phyloP scores from a whole-genome alignment of 2,797 vertebrate species.

The Hylomyscus alleni region DNA sequence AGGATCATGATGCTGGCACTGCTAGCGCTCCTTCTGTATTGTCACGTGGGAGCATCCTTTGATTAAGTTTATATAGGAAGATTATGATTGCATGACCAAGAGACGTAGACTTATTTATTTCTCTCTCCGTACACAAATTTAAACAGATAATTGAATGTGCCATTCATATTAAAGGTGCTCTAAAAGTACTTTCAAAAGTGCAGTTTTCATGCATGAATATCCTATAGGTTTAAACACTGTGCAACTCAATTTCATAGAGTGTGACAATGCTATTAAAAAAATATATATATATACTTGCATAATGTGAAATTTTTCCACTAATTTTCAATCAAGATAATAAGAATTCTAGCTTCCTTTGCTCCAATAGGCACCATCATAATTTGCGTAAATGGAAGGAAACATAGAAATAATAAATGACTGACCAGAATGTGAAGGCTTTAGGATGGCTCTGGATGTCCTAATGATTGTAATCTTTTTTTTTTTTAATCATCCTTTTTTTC shows the following conservation, averaged over 20 bases:
- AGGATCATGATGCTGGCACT: not conserved
- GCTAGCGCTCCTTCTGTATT: not conserved
- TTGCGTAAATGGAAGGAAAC: not conserved
- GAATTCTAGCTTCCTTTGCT: not conserved
- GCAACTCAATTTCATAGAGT: not conserved
- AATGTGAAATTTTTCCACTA: not conserved
- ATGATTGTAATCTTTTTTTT: not conserved
- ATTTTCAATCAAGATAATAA: not conserved
- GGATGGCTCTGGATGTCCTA: not conserved
- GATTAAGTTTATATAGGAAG: slow-evolving; percentile 64
- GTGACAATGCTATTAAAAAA: not conserved
- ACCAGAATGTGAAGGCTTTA: not conserved
- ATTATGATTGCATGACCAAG: slow-evolving; percentile 22
- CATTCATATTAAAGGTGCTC: slow-evolving; percentile 76
- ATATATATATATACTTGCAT: not conserved
- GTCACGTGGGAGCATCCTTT: slow-evolving; percentile 62
- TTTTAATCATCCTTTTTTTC: not conserved
- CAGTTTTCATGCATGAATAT: slow-evolving; percentile 53
- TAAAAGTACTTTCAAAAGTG: slow-evolving; percentile 70
- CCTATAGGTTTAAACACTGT: slow-evolving; percentile 66
- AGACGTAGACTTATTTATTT: slow-evolving; percentile 58
- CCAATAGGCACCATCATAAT: not conserved
- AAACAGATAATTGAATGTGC: slow-evolving; percentile 67
- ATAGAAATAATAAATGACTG: not conserved
- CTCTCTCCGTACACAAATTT: not conserved